Evolutionary conservation across 2,797 vertebrate species (phyloP), one percentile per base, ranked within the genome.

Genomic region (Acestrorhynchus altus): DNA sequence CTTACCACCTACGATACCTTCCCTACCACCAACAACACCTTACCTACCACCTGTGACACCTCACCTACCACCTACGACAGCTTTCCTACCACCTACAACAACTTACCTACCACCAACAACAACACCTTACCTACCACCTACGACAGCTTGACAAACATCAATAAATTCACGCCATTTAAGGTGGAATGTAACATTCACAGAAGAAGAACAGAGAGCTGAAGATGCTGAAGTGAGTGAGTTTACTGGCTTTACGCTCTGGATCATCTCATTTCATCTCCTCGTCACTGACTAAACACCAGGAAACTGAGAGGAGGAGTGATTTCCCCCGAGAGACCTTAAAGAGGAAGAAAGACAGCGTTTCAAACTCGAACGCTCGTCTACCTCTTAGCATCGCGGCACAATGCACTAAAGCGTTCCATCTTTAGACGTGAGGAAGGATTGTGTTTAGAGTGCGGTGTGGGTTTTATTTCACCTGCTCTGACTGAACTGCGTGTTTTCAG

Each of bases 241-340:
- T 56, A 57, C 56, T 31, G 24, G 24, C 22, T 26, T 26, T 26
- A 26, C 15, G 16, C 26, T 31, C 57, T 0, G 57, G 26, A 18
- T 60, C 57, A 35, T 26, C 57, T 60, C 28, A 39, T 39, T 61
- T n/a, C 59, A 12, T 61, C 59, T 61, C 31, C 35, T 8, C 16
- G 28, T 61, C 35, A 39, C 15, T 39, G 59, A 59, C 57, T 59
- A 59, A 35, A 59, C 26, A 35, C 4, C 6, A 59, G 57, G 26
- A 61, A 61, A n/a, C 59, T 10, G 9, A 61, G 59, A 39, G 59
- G 16, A 31, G 26, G 10, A 61, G 59, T 61, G 59, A 61, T 61
- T 61, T 61, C 59, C 59, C 57, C 59, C 8, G 59, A 39, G 59
- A 61, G 15, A 61, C n/a, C 28, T n/a, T n/a, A 61, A 39, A 60